A percentile compares a stretch with the other conserved stretches of the same genome.
Conservation (phyloP, 2,797 vertebrate genomes). For the Nannoperca obscura region DNA sequence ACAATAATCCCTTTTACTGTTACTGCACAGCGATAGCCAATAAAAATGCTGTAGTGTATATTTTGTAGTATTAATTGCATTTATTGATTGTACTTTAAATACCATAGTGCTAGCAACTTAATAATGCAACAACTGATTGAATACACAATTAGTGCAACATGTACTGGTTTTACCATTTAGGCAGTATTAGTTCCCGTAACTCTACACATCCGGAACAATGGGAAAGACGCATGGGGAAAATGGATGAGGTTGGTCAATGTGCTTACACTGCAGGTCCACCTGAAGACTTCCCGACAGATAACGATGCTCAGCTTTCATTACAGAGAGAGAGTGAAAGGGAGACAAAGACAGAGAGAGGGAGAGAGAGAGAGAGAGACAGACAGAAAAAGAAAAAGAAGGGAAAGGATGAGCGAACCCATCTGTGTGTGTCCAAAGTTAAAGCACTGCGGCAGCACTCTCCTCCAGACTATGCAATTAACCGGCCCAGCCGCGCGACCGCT, state of each 20-base stretch:
- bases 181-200: conserved; percentile 55
- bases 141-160: conserved; percentile 43
- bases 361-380: conserved; percentile 9
- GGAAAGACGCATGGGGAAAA: conserved; percentile 33
- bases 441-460: conserved; percentile 49
- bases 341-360: conserved; percentile 10
- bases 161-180: conserved; percentile 30
- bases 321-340: conserved; percentile 18
- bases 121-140: conserved; percentile 55
- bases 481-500: conserved; percentile 36
- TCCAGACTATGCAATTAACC: conserved; percentile 61
- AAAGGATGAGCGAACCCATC: conserved; percentile 56
- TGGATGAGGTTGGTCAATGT: conserved; percentile 44
- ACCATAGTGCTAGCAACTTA: conserved; percentile 51
- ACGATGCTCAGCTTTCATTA: conserved; percentile 47
- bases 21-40: conserved; percentile 46
- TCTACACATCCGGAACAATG: conserved; percentile 46
- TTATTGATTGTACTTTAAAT: conserved; percentile 72
- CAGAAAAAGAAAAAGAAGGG: conserved; percentile 19
- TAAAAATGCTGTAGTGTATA: conserved; percentile 28
- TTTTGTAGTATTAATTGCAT: conserved; percentile 69
- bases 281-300: conserved; percentile 56
- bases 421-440: conserved; percentile 67
- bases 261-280: conserved; percentile 64
- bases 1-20: conserved; percentile 59